phyloP scores from a whole-genome alignment of 2,113 vertebrate genomes.

The Sterrhoptilus dennistouni region DNA sequence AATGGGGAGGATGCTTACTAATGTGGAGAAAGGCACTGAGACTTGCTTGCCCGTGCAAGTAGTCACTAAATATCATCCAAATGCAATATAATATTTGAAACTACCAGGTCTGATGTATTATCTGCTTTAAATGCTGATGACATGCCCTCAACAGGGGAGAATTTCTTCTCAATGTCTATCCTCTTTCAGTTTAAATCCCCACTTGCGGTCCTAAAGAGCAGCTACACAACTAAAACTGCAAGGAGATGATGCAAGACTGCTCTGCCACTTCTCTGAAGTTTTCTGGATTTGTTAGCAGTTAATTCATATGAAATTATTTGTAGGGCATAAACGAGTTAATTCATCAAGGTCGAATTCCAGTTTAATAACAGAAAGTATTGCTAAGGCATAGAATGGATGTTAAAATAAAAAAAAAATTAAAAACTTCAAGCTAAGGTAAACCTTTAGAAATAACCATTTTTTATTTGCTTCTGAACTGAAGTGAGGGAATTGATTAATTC shows the following conservation, averaged over 20 bases:
- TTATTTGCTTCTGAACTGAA: not conserved
- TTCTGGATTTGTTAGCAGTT: not conserved
- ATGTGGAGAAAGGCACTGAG: not conserved
- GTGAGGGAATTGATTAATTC: not conserved
- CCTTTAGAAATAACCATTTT: not conserved
- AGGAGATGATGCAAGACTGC: not conserved
- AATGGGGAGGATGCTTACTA: not conserved
- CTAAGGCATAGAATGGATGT: not conserved
- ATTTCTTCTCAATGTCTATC: not conserved
- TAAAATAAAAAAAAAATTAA: rapidly evolving
- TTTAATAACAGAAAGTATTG: not conserved
- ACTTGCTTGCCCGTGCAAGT: not conserved
- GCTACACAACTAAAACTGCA: too few relatives aligned
- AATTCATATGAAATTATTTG: not conserved
- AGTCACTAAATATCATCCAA: not conserved
- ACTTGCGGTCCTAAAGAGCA: not conserved
- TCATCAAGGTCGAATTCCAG: not conserved
- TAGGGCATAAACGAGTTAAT: not conserved
- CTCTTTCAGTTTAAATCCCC: not conserved
- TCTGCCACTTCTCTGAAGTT: not conserved
- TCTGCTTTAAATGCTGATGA: not conserved
- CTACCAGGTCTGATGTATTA: not conserved
- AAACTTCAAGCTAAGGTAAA: not conserved
- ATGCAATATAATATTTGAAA: not conserved
- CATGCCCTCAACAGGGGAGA: not conserved